Base-by-base conservation (phyloP, 2,113 vertebrate genomes). In the Tenebrosternarchus preto region DNA sequence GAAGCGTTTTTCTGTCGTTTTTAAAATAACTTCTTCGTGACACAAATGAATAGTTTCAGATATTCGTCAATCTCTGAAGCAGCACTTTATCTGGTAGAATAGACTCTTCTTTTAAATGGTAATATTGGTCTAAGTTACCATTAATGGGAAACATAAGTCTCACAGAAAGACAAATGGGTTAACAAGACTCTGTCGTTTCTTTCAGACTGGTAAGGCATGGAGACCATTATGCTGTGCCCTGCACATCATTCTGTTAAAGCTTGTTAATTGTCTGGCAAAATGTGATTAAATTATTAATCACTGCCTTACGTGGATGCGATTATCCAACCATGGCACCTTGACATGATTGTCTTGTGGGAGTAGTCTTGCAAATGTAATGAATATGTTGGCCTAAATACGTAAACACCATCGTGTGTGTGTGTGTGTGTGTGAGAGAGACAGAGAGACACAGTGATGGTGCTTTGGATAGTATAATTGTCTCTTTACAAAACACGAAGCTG, bases 261-360 rank as follows among this genome's bases (percentile, higher is more conserved):
- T 67, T 46, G 70, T 86, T 86, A 61, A 84, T 80, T 77, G 25
- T 78, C 78, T 85, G 76, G 27, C 78, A 63, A 80, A 82, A 81
- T 80, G 43, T 73, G 81, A 86, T 85, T 83, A 68, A 71, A 86
- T 61, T 68, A 81, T 84, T 79, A 85, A 85, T 86, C 80, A 83
- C 66, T 29, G 63, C 46, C 59, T 81, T 64, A 77, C 43, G 24
- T 83, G 78, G 74, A 78, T 75, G 60, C 53, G 75, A 77, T 71
- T 80, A 68, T 50, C 71, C 25, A 59, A 27, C 70, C 67, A 71
- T 57, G 67, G 29, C 60, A 80, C 29, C 50, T 61, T 75, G 55
- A 68, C 66, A 53, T n/a, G 5, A 50, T 36, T 36, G 64, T 64
- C 66, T 76, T 79, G 39, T 56, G 66, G 53, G 75, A 78, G 59